phyloP scores from a whole-genome alignment of 2,888 invertebrate genomes.

The Stictocephala bisonia region DNA sequence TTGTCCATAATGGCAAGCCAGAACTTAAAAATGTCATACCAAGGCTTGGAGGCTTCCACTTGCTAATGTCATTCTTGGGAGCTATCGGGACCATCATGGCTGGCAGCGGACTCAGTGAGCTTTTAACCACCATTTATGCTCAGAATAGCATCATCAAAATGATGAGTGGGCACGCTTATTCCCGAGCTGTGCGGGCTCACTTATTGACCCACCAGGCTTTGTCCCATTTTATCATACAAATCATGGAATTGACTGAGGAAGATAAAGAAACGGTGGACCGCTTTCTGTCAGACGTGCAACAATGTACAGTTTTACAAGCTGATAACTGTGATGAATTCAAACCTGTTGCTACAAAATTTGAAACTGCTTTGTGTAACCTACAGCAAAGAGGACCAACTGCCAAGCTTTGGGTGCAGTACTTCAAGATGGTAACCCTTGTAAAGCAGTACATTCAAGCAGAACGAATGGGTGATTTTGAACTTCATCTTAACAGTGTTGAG shows the following conservation, averaged over 20 bases:
- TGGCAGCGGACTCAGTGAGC: neutral
- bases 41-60: constrained; percentile 3
- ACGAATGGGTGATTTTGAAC: constrained; percentile 59
- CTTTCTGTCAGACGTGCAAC: neutral
- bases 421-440: constrained; percentile 58
- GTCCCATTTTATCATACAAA: too few relatives aligned
- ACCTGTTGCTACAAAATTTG: neutral
- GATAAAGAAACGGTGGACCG: too few relatives aligned
- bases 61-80: constrained; percentile 11
- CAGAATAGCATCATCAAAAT: constrained; percentile 59
- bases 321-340: too few relatives aligned
- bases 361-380: neutral
- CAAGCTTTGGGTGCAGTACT: constrained; percentile 59
- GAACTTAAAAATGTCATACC: neutral
- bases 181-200: constrained; percentile 59
- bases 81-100: constrained; percentile 7
- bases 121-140: constrained; percentile 59
- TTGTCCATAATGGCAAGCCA: constrained; percentile 2
- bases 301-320: too few relatives aligned
- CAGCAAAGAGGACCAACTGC: constrained; percentile 48
- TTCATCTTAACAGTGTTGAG: constrained; percentile 59
- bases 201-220: constrained; percentile 44
- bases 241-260: too few relatives aligned
- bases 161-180: constrained; percentile 60
- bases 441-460: constrained; percentile 61